A percentile compares a stretch with the other conserved stretches of the same genome.
Conservation (phyloP, 2,113 vertebrate species). For the Phodopus roborovskii region DNA sequence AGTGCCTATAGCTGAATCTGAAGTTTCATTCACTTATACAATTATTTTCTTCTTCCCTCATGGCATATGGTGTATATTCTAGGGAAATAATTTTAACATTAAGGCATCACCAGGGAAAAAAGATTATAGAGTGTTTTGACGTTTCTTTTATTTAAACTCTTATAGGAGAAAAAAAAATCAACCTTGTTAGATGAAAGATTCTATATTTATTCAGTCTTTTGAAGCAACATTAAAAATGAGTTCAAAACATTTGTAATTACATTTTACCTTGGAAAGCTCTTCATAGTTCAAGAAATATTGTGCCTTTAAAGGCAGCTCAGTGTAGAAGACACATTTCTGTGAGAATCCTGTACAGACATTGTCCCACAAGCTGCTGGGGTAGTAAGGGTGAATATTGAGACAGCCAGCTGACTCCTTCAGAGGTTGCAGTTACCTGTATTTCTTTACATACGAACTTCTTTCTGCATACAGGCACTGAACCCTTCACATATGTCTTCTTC, state of each 20-base stretch:
- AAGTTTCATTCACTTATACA: constrained; percentile 64
- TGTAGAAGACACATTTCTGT: constrained; percentile 23
- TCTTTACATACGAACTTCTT: background rate
- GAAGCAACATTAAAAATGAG: constrained; percentile 75
- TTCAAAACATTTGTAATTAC: constrained; percentile 81
- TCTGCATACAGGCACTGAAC: background rate
- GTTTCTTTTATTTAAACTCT: constrained; percentile 78
- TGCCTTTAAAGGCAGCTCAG: constrained; percentile 30
- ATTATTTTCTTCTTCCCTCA: constrained; percentile 42
- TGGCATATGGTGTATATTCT: constrained; percentile 65
- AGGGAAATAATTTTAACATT: constrained; percentile 76
- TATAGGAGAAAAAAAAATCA: constrained; percentile 79
- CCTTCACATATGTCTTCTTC: background rate
- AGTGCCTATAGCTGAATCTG: constrained; percentile 44
- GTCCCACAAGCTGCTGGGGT: background rate
- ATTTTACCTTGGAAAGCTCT: constrained; percentile 73
- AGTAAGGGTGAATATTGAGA: background rate
- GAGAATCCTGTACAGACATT: constrained; percentile 2
- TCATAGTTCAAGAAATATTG: constrained; percentile 53
- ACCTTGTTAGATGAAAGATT: constrained; percentile 76
- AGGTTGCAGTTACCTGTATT: background rate
- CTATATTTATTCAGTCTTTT: constrained; percentile 78
- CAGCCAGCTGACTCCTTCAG: background rate
- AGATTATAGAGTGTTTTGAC: constrained; percentile 80
- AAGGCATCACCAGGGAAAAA: constrained; percentile 71